These are phyloP conservation scores for Saxidomus purpurata DNA, from an alignment of 1,140 invertebrate genomes.

Conservation along the genomic window DNA sequence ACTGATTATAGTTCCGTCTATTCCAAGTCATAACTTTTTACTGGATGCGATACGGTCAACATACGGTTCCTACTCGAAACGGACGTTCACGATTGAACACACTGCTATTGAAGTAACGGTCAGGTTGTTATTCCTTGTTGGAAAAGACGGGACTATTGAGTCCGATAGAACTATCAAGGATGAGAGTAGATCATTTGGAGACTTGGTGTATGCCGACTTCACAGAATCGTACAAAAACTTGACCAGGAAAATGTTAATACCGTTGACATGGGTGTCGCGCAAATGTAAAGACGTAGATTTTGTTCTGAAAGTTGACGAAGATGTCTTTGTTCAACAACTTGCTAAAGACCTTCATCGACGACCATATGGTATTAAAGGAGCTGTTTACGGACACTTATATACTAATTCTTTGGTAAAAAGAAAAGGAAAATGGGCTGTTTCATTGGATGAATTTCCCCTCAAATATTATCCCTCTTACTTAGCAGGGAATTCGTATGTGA, in stretches of 20 bases:
- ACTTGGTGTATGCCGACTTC: slow-evolving; percentile 45
- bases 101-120: too few species aligned
- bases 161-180: background rate
- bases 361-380: slow-evolving; percentile 8
- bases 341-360: slow-evolving; percentile 81
- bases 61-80: slow-evolving; percentile 15
- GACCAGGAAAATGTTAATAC: slow-evolving; percentile 73
- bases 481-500: too few species aligned
- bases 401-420: background rate
- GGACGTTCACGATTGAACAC: too few species aligned
- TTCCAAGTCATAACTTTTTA: slow-evolving; percentile 26
- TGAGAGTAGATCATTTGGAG: background rate
- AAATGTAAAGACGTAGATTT: slow-evolving; percentile 88
- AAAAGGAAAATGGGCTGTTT: slow-evolving; percentile 56
- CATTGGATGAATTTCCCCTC: slow-evolving; percentile 40
- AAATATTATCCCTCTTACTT: too few species aligned
- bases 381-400: slow-evolving; percentile 35
- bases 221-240: too few species aligned
- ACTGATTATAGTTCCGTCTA: too few species aligned
- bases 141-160: background rate
- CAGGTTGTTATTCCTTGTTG: too few species aligned
- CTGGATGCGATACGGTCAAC: slow-evolving; percentile 18
- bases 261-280: slow-evolving; percentile 92
- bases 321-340: slow-evolving; percentile 88
- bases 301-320: slow-evolving; percentile 87